Conservation (phyloP, 2,888 invertebrate genomes). For the Trachelus iudaicus region DNA sequence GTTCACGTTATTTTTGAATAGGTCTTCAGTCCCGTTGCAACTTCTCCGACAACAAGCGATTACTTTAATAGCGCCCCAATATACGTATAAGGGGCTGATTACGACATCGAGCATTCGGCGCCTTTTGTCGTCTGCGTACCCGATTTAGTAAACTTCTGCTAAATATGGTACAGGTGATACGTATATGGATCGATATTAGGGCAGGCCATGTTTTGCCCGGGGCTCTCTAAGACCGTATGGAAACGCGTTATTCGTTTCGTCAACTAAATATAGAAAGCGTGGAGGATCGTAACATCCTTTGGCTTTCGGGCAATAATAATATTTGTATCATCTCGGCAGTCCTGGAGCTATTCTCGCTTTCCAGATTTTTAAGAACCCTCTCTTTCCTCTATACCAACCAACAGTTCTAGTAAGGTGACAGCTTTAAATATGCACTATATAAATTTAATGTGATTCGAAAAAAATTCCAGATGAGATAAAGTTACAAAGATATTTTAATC, state of each 20-base stretch:
- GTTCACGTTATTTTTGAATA: background rate
- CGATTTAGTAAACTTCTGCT: constrained; percentile 2
- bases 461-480: background rate
- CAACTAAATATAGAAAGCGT: background rate
- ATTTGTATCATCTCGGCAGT: background rate
- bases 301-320: background rate
- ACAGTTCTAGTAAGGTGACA: too few species aligned
- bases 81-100: background rate
- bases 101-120: background rate
- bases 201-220: constrained; percentile 36
- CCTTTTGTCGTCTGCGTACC: background rate
- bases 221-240: constrained; percentile 16
- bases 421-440: too few species aligned
- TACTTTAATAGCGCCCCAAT: background rate
- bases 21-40: background rate
- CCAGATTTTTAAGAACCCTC: background rate
- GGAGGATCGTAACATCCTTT: background rate
- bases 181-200: constrained; percentile 45
- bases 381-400: too few species aligned
- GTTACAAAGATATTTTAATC: background rate
- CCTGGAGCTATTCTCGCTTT: background rate
- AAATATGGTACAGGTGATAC: constrained; percentile 11
- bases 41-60: background rate
- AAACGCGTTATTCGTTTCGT: background rate
- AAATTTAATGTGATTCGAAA: too few species aligned